phyloP scores from a whole-genome alignment of 30 jellyfish, hydroid and myxozoan species.

The Haliclystus octoradiatus region DNA sequence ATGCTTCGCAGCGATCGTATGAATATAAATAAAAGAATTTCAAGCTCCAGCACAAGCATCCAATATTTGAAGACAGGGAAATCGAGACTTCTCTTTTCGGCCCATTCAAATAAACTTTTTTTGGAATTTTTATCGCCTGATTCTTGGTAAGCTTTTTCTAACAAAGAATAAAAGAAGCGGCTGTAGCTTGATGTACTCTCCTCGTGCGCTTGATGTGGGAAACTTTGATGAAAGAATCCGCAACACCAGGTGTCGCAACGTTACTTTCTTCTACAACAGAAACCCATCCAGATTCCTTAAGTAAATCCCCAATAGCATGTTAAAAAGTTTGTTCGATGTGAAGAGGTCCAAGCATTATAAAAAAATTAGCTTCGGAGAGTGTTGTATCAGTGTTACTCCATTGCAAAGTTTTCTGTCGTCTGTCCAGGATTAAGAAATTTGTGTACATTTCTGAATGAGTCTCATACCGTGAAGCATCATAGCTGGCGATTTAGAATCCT shows the following conservation, averaged over 20 bases:
- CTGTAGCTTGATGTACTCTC: slow-evolving; percentile 31
- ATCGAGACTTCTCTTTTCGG: background rate
- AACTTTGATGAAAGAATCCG: slow-evolving; percentile 27
- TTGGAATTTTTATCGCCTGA: too few relatives aligned
- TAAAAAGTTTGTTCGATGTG: slow-evolving; percentile 38
- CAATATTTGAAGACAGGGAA: slow-evolving; percentile 1
- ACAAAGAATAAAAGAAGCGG: slow-evolving; percentile 31
- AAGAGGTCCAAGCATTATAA: slow-evolving; percentile 50
- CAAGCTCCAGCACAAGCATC: slow-evolving; percentile 8
- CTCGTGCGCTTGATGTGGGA: slow-evolving; percentile 28
- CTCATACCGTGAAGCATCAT: slow-evolving; percentile 18
- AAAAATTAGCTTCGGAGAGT: slow-evolving; percentile 19
- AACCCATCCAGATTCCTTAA: slow-evolving; percentile 40
- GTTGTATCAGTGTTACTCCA: slow-evolving; percentile 18
- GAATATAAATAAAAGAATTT: slow-evolving; percentile 1
- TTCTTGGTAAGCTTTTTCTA: too few relatives aligned
- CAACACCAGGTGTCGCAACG: slow-evolving; percentile 23
- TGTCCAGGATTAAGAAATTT: slow-evolving; percentile 13
- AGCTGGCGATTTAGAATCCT: slow-evolving; percentile 23
- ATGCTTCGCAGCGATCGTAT: slow-evolving; percentile 7
- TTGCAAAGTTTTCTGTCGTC: slow-evolving; percentile 21
- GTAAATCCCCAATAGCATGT: slow-evolving; percentile 43
- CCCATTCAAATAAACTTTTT: too few relatives aligned
- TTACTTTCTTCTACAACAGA: slow-evolving; percentile 30
- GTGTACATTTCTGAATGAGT: too few relatives aligned